A percentile compares a stretch with the other conserved stretches of the same genome.
Evolutionary conservation across 2,888 invertebrate genomes (phyloP).

Genomic region (Calliopum simillimum): DNA sequence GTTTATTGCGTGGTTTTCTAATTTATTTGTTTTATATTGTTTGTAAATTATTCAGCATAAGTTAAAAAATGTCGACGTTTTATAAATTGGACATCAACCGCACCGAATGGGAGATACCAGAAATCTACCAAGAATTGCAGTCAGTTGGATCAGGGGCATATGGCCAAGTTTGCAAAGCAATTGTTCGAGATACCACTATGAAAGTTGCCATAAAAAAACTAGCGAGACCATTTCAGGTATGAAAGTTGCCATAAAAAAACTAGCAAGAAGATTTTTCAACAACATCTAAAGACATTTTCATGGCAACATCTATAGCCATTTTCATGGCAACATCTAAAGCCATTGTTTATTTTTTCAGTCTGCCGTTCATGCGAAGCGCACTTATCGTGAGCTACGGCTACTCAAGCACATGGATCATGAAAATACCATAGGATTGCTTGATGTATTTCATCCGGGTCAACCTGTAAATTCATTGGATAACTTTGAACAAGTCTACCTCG

Average conservation of each 20-base stretch:
- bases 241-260: conserved; percentile 95
- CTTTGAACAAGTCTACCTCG: conserved; percentile 96
- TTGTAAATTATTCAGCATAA: neutral
- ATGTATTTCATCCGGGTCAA: conserved; percentile 93
- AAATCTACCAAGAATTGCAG: conserved; percentile 89
- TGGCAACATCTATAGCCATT: too few species aligned
- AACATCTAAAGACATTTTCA: too few species aligned
- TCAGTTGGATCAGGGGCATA: conserved; percentile 98
- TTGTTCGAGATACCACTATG: conserved; percentile 54
- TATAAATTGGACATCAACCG: conserved; percentile 94
- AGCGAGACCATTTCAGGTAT: conserved; percentile 77
- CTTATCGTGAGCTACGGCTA: conserved; percentile 94
- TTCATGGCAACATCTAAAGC: too few species aligned
- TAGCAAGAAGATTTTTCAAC: too few species aligned
- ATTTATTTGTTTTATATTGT: neutral
- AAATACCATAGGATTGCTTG: conserved; percentile 92
- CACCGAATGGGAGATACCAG: conserved; percentile 97
- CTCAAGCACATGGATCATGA: conserved; percentile 99
- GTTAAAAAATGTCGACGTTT: conserved; percentile 74
- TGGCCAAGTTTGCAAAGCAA: conserved; percentile 81
- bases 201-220: conserved; percentile 97
- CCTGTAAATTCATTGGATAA: conserved; percentile 76
- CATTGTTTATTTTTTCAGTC: conserved; percentile 98
- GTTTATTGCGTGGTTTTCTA: too few species aligned
- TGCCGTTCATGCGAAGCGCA: conserved; percentile 97